Base-by-base conservation (phyloP, 2,888 invertebrate species). In the Brachyptera putata region DNA sequence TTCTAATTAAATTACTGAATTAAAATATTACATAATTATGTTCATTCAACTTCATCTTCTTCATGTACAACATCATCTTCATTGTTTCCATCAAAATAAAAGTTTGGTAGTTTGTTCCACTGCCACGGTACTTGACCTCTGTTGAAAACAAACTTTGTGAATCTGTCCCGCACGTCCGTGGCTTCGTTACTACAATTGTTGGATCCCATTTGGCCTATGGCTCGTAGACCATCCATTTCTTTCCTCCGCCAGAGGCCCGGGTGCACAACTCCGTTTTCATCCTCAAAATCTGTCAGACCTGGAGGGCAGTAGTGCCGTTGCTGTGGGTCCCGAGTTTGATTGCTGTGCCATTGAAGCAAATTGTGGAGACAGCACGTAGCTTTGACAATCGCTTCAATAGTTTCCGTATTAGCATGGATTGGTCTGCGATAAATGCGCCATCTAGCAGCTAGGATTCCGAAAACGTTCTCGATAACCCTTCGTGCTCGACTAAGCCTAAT, bases 401-500 rank as follows among this genome's bases (percentile, higher is more conserved):
- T 61, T 16, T 13, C 7, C 50, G 50, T 34, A 14, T 36, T 49
- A 21, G 60, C 50, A 18, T 46, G 30, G 22, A 61, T 50, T 11
- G 49, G 39, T 13, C 24, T 24, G 30, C 48, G 18, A 14, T 34
- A 60, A 3, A 60, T 60, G 26, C 60, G 25, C 60, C 59, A 60
- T 3, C 37, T 11, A n/a, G 26, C 39, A 14, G 41, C 48, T 16
- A 61, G 34, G n/a, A 61, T 61, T 3, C 61, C 50, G 34, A 61
- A 61, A 34, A 49, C 60, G 37, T 49, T 62, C 34, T 61, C 60
- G 50, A 61, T 48, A 4, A 18, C 16, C 30, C 61, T 48, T 24
- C 60, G 61, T 1, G 60, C 60, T 39, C 61, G 37, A 16, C 48
- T 49, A 4, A 61, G 46, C 13, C 60, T 21, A n/a, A n/a, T n/a